A percentile compares a stretch with the other conserved stretches of the same genome.
phyloP scores from a whole-genome alignment of 2,113 vertebrate genomes.

The Heptranchias perlo region DNA sequence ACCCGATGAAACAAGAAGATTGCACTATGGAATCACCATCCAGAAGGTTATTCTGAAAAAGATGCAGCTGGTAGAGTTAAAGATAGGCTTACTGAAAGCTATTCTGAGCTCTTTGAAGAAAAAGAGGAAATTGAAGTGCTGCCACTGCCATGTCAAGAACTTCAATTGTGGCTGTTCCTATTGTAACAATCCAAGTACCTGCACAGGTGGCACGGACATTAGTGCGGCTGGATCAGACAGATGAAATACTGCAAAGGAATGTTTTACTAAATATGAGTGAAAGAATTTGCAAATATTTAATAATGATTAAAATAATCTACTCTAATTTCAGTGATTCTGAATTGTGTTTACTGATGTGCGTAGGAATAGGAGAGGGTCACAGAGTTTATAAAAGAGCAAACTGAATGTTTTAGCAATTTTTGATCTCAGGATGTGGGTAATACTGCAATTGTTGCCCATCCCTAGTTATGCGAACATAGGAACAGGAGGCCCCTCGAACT shows the following conservation, averaged over 20 bases:
- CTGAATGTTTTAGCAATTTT: not conserved
- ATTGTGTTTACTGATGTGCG: not conserved
- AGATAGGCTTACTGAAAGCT: not conserved
- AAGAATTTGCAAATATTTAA: not conserved
- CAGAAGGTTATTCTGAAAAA: slow-evolving; percentile 33
- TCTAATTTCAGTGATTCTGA: not conserved
- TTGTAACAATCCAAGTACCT: not conserved
- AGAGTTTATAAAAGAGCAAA: not conserved
- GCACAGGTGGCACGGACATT: not conserved
- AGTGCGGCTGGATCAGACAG: not conserved
- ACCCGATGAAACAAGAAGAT: not conserved
- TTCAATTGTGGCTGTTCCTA: not conserved
- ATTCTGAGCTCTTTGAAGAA: slow-evolving; percentile 22
- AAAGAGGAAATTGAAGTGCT: not conserved
- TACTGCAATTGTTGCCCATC: not conserved
- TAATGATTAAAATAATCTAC: slow-evolving; percentile 22
- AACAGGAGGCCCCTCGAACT: not conserved
- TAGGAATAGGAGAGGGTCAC: not conserved
- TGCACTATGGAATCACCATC: slow-evolving; percentile 24
- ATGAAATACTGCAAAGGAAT: not conserved
- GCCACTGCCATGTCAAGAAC: not conserved
- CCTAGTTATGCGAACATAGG: not conserved
- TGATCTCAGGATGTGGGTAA: not conserved
- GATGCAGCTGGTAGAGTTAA: slow-evolving; percentile 30
- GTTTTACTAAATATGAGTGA: not conserved